These are phyloP conservation scores for Cryptus armator DNA, from an alignment of 2,888 invertebrate species.

Conservation along the genomic window DNA sequence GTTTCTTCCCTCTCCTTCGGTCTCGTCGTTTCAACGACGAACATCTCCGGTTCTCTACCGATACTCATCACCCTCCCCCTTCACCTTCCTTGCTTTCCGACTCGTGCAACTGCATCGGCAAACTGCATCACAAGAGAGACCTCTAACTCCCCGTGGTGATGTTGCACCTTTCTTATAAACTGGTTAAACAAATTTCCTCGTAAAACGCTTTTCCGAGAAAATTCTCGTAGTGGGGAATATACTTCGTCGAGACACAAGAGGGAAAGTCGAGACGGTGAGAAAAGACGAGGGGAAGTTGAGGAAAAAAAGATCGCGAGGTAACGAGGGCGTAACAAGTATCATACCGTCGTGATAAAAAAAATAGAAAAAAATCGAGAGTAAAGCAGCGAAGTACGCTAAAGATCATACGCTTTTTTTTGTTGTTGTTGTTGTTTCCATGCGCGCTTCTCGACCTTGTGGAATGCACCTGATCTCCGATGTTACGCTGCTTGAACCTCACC, in stretches of 20 bases:
- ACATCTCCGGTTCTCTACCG: slow-evolving; percentile 50
- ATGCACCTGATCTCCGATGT: slow-evolving; percentile 50
- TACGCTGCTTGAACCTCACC: slow-evolving; percentile 39
- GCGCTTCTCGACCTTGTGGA: slow-evolving; percentile 25
- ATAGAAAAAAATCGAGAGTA: slow-evolving; percentile 13
- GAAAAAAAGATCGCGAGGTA: slow-evolving; percentile 29
- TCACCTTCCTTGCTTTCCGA: not conserved
- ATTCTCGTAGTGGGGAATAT: slow-evolving; percentile 52
- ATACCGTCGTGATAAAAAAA: not conserved
- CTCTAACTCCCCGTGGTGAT: slow-evolving; percentile 58
- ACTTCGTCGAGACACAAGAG: not conserved
- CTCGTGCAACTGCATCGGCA: slow-evolving; percentile 44
- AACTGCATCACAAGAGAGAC: slow-evolving; percentile 55
- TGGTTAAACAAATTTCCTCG: slow-evolving; percentile 82
- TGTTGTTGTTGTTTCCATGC: slow-evolving; percentile 7
- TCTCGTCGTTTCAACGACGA: not conserved
- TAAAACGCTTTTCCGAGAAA: slow-evolving; percentile 78
- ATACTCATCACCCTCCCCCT: slow-evolving; percentile 71
- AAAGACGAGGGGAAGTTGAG: not conserved
- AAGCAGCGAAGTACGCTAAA: slow-evolving; percentile 2
- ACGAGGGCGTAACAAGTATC: slow-evolving; percentile 20
- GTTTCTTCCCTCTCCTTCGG: slow-evolving; percentile 59
- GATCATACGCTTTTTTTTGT: slow-evolving; percentile 23
- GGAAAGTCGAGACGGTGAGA: slow-evolving; percentile 15
- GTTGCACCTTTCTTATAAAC: slow-evolving; percentile 78